These are phyloP conservation scores for Rhabdomys pumilio DNA, from an alignment of 2,797 vertebrate species.

Conservation along the genomic window DNA sequence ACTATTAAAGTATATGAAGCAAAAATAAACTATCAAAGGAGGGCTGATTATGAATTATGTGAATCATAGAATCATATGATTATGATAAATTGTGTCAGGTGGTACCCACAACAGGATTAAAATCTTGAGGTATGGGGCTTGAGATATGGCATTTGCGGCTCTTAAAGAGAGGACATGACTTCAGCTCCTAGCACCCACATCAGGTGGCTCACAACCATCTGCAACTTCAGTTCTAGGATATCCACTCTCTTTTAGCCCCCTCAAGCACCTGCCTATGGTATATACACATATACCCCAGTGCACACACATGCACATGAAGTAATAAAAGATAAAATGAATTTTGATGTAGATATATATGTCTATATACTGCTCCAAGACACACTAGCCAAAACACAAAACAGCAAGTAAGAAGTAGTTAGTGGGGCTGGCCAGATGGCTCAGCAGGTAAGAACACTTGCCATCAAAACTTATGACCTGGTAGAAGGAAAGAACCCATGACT, in stretches of 20 bases:
- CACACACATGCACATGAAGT: background rate
- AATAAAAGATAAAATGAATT: background rate
- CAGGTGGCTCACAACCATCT: background rate
- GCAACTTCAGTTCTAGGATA: background rate
- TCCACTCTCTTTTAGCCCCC: background rate
- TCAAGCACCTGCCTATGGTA: background rate
- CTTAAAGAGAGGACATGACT: background rate
- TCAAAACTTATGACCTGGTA: background rate
- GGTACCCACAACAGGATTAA: background rate
- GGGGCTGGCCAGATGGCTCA: background rate
- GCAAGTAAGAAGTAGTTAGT: background rate
- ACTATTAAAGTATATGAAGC: constrained; percentile 20
- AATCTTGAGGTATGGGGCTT: background rate
- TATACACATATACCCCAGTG: background rate
- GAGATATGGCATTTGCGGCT: background rate
- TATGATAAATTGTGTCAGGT: background rate
- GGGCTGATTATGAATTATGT: background rate
- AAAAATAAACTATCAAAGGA: constrained; percentile 6
- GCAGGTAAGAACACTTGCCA: background rate
- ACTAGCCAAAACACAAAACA: constrained; percentile 28
- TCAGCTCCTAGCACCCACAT: background rate
- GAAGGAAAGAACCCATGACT: background rate
- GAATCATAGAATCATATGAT: too few relatives aligned
- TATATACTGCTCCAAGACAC: background rate
- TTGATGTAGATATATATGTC: background rate